Percentiles rank a stretch among this genome's conserved stretches.
Conservation (phyloP, 2,888 invertebrate species). For the Ephialtes manifestator region DNA sequence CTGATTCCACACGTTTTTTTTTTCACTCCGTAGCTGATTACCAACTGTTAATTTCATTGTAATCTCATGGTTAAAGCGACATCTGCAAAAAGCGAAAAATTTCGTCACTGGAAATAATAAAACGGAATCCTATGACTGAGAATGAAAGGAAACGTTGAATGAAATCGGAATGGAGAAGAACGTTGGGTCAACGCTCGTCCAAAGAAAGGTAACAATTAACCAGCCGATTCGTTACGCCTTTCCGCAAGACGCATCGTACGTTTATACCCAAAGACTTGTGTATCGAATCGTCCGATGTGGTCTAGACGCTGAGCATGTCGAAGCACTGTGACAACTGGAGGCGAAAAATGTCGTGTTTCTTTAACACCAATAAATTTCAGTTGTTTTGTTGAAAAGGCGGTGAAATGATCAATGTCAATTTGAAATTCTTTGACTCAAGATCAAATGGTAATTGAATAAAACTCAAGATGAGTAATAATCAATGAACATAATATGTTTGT, state of each 20-base stretch:
- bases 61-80: conserved; percentile 9
- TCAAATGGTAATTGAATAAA: conserved; percentile 13
- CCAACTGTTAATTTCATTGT: conserved; percentile 29
- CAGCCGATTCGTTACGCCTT: conserved; percentile 67
- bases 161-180: conserved; percentile 10
- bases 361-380: conserved; percentile 76
- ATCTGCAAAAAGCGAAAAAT: conserved; percentile 3
- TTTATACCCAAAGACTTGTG: too few species aligned
- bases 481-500: not conserved
- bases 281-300: conserved; percentile 62
- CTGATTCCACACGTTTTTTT: conserved; percentile 43
- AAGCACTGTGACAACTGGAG: conserved; percentile 74
- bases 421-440: conserved; percentile 4
- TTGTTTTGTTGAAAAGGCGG: conserved; percentile 61
- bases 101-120: not conserved
- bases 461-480: not conserved
- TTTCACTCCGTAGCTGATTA: conserved; percentile 1
- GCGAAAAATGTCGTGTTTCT: conserved; percentile 73
- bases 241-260: conserved; percentile 62
- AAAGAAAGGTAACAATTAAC: conserved; percentile 65
- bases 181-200: conserved; percentile 58
- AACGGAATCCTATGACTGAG: not conserved
- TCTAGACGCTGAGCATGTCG: conserved; percentile 51
- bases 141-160: conserved; percentile 22
- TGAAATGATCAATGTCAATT: conserved; percentile 14